These are phyloP conservation scores for Drosophila dives DNA, from an alignment of 2,888 invertebrate genomes.

Conservation along the genomic window DNA sequence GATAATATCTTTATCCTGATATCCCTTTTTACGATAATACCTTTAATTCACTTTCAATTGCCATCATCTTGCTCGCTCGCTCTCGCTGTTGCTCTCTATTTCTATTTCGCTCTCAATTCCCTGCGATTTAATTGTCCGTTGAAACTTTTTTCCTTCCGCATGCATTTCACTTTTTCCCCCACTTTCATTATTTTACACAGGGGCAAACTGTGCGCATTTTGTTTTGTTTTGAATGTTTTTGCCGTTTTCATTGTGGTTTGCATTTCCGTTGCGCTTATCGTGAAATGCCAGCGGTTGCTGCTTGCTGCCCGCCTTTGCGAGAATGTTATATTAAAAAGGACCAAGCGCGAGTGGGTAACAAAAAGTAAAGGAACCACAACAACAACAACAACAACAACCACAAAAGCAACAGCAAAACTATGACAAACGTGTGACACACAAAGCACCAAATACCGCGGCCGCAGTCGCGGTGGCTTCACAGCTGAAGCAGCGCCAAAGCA, in stretches of 20 bases:
- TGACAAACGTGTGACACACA: slow-evolving; percentile 46
- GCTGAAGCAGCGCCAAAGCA: slow-evolving; percentile 14
- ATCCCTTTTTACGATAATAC: too few relatives aligned
- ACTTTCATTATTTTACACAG: slow-evolving; percentile 26
- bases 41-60: too few relatives aligned
- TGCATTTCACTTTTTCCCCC: slow-evolving; percentile 44
- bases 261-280: slow-evolving; percentile 57
- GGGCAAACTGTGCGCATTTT: slow-evolving; percentile 3
- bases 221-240: slow-evolving; percentile 24
- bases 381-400: background rate
- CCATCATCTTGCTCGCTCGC: background rate
- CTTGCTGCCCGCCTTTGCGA: background rate
- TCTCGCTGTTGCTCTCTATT: background rate
- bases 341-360: background rate
- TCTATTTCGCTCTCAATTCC: background rate
- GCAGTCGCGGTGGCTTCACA: slow-evolving; percentile 27
- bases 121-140: slow-evolving; percentile 28
- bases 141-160: slow-evolving; percentile 39
- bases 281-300: slow-evolving; percentile 41
- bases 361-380: slow-evolving; percentile 1
- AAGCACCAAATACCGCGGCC: slow-evolving; percentile 39
- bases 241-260: slow-evolving; percentile 40
- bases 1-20: too few relatives aligned
- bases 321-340: slow-evolving; percentile 16
- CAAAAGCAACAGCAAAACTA: slow-evolving; percentile 14